Base-by-base conservation (phyloP, 1,140 invertebrate species). In the Mya arenaria region DNA sequence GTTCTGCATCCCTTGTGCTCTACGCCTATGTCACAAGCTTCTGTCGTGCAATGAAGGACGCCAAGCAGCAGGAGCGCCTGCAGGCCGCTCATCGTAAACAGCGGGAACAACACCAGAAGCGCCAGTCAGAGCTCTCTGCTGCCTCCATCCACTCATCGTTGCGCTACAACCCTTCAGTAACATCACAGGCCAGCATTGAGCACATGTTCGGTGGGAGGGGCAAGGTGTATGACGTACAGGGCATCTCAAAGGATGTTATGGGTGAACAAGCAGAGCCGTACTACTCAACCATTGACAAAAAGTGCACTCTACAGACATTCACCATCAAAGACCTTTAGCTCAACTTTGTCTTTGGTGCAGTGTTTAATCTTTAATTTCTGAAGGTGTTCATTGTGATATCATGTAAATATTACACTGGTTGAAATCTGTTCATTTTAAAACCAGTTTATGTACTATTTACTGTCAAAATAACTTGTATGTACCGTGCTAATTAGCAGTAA, bases 291-390 rank as follows among this genome's bases (percentile, higher is more conserved):
- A 34, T 82, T 4, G 79, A 82, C 30, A 62, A 41, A 25, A 63
- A 48, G 36, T 82, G 79, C 52, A 34, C 58, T 23, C 69, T 73
- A 3, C 69, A 73, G 37, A 73, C 55, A 23, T 82, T 82, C 52
- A 73, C 32, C 4, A 72, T 82, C 17, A 82, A 82, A 41, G 79
- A 82, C 55, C 60, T 82, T 23, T 82, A 82, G 25, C 52, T 73
- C 30, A 19, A 6, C 13, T 23, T 48, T 19, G 19, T 13, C 10
- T 10, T 13, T 13, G 19, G 41, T 13, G 19, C 19, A 48, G 10
- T 48, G 10, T n/a, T n/a, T n/a, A n/a, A n/a, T n/a, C n/a, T n/a
- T n/a, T n/a, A n/a, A n/a, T n/a, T n/a, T n/a, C n/a, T n/a, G n/a
- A n/a, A n/a, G n/a, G 19, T 48, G 41, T 19, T 48, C 41, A 48